Evolutionary conservation across 2,797 vertebrate genomes (phyloP), one percentile per base, ranked within the genome.

Genomic region (Peromyscus aztecus): DNA sequence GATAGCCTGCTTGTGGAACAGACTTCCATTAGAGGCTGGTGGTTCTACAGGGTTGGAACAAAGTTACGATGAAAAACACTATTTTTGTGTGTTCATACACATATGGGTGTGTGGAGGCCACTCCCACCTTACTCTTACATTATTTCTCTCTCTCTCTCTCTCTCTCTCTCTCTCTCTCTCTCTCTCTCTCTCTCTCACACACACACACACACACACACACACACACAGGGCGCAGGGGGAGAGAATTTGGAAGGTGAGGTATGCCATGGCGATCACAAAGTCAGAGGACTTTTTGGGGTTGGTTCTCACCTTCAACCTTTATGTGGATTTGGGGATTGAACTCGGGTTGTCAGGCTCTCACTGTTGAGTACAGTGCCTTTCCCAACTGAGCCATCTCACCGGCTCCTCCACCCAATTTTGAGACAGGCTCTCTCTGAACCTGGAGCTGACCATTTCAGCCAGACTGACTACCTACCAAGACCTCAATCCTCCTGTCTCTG

Each of bases 11-110:
- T 88, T 80, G 27, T 29, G 84, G 43, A 89, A 69, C 29, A 16
- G 43, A 49, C 34, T 76, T 88, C 17, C 34, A 21, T 31, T 94
- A 40, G n/a, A 37, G 43, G 67, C 61, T 67, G 37, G 57, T 46
- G 5, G 78, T 88, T 90, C 80, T 69, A 75, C n/a, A 57, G 85
- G 71, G 88, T 11, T 92, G 34, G 23, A 57, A 77, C 90, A n/a
- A 90, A 92, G 81, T 87, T 88, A 78, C 61, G 31, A 29, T 43
- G 13, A 9, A 9, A 19, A 19, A 40, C 59, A 1, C n/a, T 37
- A 23, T 21, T 65, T 17, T 9, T 29, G 0, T 65, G 82, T 84
- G 61, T 34, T 85, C 29, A 34, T 65, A 49, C 23, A 49, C 61
- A 19, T 37, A 21, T 17, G 24, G 21, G 57, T 43, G 24, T 83